Conservation (phyloP, 2,888 invertebrate species). For the Calephelis perditalis region DNA sequence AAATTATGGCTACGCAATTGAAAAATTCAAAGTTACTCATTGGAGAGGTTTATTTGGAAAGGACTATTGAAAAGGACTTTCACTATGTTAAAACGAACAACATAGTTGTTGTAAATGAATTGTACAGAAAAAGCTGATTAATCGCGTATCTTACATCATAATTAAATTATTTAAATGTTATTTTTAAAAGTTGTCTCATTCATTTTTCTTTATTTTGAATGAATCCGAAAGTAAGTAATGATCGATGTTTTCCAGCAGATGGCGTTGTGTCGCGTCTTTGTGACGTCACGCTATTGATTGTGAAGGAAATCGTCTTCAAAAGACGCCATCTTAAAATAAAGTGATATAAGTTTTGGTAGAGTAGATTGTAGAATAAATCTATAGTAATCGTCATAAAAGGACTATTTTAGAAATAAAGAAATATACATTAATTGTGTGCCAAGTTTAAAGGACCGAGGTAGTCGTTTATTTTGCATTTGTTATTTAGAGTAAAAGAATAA, state of each 20-base stretch:
- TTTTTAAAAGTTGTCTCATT: too few species aligned
- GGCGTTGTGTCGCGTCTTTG: slow-evolving; percentile 64
- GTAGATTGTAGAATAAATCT: slow-evolving; percentile 72
- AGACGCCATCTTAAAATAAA: slow-evolving; percentile 78
- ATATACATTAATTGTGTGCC: slow-evolving; percentile 71
- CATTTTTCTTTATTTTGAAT: slow-evolving; percentile 23
- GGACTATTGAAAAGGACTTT: too few species aligned
- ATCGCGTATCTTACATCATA: too few species aligned
- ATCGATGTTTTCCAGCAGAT: slow-evolving; percentile 43
- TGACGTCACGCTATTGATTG: slow-evolving; percentile 76
- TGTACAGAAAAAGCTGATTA: too few species aligned
- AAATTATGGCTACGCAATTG: too few species aligned
- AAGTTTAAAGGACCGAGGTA: slow-evolving; percentile 91
- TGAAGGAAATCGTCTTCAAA: slow-evolving; percentile 70
- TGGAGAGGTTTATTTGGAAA: too few species aligned
- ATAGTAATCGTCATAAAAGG: slow-evolving; percentile 67
- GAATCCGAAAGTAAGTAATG: slow-evolving; percentile 25
- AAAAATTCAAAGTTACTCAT: too few species aligned
- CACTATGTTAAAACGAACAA: too few species aligned
- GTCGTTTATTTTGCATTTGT: slow-evolving; percentile 69
- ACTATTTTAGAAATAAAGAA: slow-evolving; percentile 60
- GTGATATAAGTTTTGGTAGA: slow-evolving; percentile 81
- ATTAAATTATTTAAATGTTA: too few species aligned
- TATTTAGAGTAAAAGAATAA: slow-evolving; percentile 42
- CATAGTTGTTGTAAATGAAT: too few species aligned